phyloP scores from a whole-genome alignment of 2,797 vertebrate species.

The Melopsittacus undulatus region DNA sequence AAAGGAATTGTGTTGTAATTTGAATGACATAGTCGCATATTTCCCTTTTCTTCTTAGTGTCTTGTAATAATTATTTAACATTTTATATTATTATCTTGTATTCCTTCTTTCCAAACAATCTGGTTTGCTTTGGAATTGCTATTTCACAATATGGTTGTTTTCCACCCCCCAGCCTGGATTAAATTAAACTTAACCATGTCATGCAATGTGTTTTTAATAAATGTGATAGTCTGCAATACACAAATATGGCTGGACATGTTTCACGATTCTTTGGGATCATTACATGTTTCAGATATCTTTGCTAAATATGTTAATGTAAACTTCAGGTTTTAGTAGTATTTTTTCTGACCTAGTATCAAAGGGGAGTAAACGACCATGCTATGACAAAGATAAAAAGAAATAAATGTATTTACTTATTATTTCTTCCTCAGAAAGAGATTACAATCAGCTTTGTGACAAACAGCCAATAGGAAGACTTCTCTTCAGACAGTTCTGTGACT shows the following conservation, averaged over 20 bases:
- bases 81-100: neutral
- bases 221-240: neutral
- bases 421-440: conserved; percentile 84
- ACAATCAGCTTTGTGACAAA: conserved; percentile 89
- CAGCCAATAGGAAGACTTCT: conserved; percentile 92
- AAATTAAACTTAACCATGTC: neutral
- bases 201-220: neutral
- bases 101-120: neutral
- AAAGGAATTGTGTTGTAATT: neutral
- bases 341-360: neutral
- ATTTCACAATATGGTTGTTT: neutral
- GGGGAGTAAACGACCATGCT: neutral
- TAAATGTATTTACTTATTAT: neutral
- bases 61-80: neutral
- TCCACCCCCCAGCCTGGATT: neutral
- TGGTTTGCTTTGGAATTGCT: neutral
- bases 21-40: neutral
- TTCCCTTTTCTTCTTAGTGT: neutral
- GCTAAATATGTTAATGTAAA: neutral
- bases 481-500: conserved; percentile 92
- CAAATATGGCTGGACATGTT: neutral
- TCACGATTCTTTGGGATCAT: neutral
- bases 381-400: neutral
- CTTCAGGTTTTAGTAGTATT: neutral
- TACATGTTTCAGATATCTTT: neutral